Evolutionary conservation across 2,797 vertebrate species (phyloP).

Genomic region (Cirrhinus molitorella): DNA sequence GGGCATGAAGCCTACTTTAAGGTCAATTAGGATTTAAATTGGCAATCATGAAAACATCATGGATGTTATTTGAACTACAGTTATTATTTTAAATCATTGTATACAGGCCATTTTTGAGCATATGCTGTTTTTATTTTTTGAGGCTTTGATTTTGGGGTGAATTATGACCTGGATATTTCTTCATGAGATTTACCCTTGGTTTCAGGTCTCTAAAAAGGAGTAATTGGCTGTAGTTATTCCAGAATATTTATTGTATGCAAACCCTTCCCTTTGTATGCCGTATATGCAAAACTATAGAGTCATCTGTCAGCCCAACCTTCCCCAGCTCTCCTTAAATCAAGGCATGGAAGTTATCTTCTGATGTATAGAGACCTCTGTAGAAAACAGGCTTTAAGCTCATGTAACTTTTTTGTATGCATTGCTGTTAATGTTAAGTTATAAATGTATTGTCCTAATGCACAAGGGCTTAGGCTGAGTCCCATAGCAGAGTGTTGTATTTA

Average conservation of each 20-base stretch:
- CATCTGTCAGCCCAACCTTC: neutral
- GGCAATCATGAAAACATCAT: neutral
- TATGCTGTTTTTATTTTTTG: neutral
- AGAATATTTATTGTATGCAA: constrained; percentile 31
- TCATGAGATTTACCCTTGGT: neutral
- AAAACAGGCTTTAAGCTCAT: constrained; percentile 19
- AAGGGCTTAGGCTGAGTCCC: constrained; percentile 25
- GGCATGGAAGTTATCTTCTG: constrained; percentile 14
- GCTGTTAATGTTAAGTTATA: constrained; percentile 32
- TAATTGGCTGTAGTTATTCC: constrained; percentile 29
- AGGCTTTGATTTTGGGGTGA: neutral
- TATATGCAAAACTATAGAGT: constrained; percentile 16
- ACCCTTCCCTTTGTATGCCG: neutral
- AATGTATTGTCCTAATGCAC: constrained; percentile 36
- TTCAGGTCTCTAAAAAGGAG: constrained; percentile 6
- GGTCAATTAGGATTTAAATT: neutral
- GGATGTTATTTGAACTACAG: neutral
- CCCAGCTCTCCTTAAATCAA: neutral
- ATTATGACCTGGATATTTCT: constrained; percentile 1
- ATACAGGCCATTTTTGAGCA: neutral
- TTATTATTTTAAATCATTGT: neutral
- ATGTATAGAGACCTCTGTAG: constrained; percentile 6
- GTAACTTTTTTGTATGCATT: too few relatives aligned
- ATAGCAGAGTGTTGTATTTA: constrained; percentile 30
- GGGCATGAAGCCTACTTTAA: too few relatives aligned